Conservation (phyloP, 2,797 vertebrate genomes). For the Threskiornis aethiopicus region DNA sequence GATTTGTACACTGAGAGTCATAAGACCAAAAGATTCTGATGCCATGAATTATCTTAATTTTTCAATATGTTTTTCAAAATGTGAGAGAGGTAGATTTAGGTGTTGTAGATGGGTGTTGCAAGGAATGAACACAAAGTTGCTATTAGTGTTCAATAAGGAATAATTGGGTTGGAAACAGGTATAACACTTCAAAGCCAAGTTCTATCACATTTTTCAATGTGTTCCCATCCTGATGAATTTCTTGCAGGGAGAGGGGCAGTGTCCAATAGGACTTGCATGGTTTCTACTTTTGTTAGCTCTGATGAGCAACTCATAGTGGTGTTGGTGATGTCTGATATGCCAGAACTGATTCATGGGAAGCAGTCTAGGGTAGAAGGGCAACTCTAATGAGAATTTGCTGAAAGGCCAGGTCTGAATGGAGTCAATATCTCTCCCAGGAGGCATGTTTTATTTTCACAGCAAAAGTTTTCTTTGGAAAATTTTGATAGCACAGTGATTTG, state of each 20-base stretch:
- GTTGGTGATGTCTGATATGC: not conserved
- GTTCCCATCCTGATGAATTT: not conserved
- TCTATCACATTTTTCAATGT: not conserved
- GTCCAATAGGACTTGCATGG: not conserved
- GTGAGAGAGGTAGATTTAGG: not conserved
- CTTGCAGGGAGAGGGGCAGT: not conserved
- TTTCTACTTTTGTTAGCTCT: not conserved
- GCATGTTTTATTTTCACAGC: not conserved
- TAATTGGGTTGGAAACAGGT: not conserved
- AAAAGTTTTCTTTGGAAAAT: not conserved
- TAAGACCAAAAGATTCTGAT: not conserved
- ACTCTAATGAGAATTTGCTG: not conserved
- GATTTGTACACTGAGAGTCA: not conserved
- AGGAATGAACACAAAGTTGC: not conserved
- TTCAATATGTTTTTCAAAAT: not conserved
- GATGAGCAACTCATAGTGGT: not conserved
- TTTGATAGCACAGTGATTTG: not conserved
- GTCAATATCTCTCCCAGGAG: not conserved
- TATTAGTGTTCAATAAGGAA: not conserved
- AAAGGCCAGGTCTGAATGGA: not conserved
- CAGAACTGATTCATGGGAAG: not conserved
- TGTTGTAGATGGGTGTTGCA: not conserved
- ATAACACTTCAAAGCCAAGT: not conserved
- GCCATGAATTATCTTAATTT: not conserved
- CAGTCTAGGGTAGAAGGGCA: not conserved